Conservation (phyloP, 2,113 vertebrate genomes). For the Malurus cyaneus region DNA sequence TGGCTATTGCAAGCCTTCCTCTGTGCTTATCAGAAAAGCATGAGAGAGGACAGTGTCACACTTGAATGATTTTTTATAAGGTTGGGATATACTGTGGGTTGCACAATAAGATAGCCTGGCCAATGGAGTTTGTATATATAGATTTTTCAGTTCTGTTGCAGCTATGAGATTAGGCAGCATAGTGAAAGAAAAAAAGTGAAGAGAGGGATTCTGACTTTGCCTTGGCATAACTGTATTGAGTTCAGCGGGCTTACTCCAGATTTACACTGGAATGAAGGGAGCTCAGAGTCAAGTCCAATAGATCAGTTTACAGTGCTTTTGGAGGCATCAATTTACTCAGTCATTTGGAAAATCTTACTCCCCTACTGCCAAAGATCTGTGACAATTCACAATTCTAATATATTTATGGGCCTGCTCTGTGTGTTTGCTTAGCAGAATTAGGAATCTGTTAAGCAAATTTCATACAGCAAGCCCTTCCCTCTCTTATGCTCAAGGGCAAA, state of each 20-base stretch:
- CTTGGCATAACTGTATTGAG: background rate
- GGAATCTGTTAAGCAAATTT: conserved; percentile 17
- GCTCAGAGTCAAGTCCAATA: background rate
- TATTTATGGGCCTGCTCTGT: conserved; percentile 3
- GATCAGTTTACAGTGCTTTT: conserved; percentile 23
- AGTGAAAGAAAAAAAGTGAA: background rate
- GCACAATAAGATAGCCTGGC: conserved; percentile 35
- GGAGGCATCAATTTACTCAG: conserved; percentile 32
- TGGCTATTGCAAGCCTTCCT: background rate
- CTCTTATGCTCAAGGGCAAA: background rate
- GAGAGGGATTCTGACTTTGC: background rate
- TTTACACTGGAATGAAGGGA: background rate
- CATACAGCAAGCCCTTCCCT: background rate
- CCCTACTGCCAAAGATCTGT: background rate
- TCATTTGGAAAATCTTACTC: conserved; percentile 35
- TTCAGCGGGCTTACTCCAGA: conserved; percentile 12
- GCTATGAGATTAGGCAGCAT: conserved; percentile 15
- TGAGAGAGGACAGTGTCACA: background rate
- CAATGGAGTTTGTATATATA: conserved; percentile 26
- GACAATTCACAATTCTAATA: conserved; percentile 6
- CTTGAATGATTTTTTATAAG: conserved; percentile 48
- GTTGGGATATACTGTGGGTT: conserved; percentile 4
- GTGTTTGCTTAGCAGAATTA: conserved; percentile 39
- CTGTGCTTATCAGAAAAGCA: conserved; percentile 41
- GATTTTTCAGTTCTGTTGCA: conserved; percentile 16